Evolutionary conservation across 1,140 invertebrate species (phyloP).

Genomic region (Leptonema lineaticorne): DNA sequence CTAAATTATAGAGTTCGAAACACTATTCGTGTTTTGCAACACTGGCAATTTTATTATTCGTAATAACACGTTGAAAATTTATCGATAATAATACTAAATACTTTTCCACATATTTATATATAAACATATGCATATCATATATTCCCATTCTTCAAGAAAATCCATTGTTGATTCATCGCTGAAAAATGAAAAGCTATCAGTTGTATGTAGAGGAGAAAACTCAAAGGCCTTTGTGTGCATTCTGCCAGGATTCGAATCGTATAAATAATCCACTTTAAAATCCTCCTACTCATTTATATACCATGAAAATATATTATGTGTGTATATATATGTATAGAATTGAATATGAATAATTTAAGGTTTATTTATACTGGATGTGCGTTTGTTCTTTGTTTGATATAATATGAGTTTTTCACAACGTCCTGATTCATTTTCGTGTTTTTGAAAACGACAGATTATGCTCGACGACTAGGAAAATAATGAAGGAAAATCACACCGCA

Average conservation of each 20-base stretch:
- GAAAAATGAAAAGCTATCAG: not conserved
- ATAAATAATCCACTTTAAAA: not conserved
- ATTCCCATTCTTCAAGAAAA: too few relatives aligned
- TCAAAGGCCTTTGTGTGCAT: not conserved
- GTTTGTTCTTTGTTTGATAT: too few relatives aligned
- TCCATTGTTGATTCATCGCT: not conserved
- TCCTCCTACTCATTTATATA: not conserved
- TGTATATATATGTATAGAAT: not conserved
- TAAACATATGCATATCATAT: too few relatives aligned
- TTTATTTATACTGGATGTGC: not conserved
- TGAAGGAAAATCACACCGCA: too few relatives aligned
- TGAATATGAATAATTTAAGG: not conserved
- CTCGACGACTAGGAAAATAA: slow-evolving; percentile 12
- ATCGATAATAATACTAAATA: too few relatives aligned
- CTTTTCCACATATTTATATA: too few relatives aligned
- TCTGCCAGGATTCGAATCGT: not conserved
- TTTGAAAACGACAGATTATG: slow-evolving; percentile 1
- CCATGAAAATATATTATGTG: not conserved
- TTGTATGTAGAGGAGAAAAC: slow-evolving; percentile 2
- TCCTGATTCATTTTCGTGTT: not conserved
- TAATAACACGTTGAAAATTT: too few relatives aligned
- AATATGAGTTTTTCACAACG: too few relatives aligned
- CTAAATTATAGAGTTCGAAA: too few relatives aligned
- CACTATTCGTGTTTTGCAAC: too few relatives aligned
- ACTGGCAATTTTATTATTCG: too few relatives aligned